These are phyloP conservation scores for Leucania comma DNA, from an alignment of 2,888 invertebrate genomes.

Conservation along the genomic window DNA sequence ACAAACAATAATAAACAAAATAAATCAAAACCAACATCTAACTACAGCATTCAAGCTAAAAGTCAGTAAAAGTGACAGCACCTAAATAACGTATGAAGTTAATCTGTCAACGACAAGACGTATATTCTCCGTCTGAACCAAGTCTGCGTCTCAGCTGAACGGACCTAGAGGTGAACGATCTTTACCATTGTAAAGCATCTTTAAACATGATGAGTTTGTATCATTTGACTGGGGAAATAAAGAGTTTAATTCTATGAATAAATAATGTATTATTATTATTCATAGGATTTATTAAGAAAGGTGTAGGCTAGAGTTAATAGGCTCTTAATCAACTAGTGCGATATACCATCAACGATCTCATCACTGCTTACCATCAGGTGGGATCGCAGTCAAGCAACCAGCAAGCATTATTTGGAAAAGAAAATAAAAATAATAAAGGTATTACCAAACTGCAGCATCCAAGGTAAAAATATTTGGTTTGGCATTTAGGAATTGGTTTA, in stretches of 20 bases:
- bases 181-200: conserved; percentile 3
- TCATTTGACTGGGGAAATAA: conserved; percentile 26
- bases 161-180: conserved; percentile 11
- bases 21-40: neutral
- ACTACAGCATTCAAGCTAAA: neutral
- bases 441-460: too few relatives aligned
- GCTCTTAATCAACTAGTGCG: too few relatives aligned
- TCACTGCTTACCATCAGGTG: too few relatives aligned
- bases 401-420: too few relatives aligned
- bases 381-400: too few relatives aligned
- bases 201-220: neutral
- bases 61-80: neutral
- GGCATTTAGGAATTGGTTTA: too few relatives aligned
- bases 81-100: conserved; percentile 24
- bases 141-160: neutral
- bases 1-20: neutral
- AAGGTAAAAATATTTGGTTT: too few relatives aligned
- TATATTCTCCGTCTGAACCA: neutral
- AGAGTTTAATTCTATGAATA: neutral
- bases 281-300: too few relatives aligned
- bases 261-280: neutral
- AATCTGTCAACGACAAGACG: conserved; percentile 15
- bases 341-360: too few relatives aligned
- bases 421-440: too few relatives aligned
- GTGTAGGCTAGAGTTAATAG: too few relatives aligned